These are phyloP conservation scores for Ophion costatus DNA, from an alignment of 2,888 invertebrate species.

Conservation along the genomic window DNA sequence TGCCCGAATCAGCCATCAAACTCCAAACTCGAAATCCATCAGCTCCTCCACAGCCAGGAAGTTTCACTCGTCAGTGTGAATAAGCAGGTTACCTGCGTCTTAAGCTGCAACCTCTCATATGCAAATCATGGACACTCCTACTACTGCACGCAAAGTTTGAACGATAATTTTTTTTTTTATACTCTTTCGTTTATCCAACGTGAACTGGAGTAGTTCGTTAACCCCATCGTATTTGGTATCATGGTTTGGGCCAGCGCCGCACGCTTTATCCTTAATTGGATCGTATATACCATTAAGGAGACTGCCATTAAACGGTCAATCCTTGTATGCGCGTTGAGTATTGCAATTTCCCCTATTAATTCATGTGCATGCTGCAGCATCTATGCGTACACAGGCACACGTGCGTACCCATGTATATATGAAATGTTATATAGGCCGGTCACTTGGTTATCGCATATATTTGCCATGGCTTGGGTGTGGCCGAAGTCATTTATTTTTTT, in stretches of 20 bases:
- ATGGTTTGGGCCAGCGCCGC: constrained; percentile 50
- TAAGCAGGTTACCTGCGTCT: no score
- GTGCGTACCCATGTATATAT: neutral
- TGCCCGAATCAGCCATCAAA: no score
- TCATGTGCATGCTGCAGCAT: constrained; percentile 4
- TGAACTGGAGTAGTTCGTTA: neutral
- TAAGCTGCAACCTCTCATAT: no score
- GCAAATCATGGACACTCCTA: no score
- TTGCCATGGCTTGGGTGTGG: constrained; percentile 63
- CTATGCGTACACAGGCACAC: neutral
- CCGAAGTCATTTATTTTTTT: constrained; percentile 48
- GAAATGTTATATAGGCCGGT: constrained; percentile 29
- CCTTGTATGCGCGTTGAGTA: no score
- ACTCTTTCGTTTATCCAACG: neutral
- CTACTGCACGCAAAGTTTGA: no score
- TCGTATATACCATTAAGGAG: constrained; percentile 67
- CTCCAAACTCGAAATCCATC: no score
- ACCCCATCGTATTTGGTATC: constrained; percentile 52
- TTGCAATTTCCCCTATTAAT: constrained; percentile 29
- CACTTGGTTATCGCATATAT: constrained; percentile 40
- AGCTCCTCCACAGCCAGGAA: no score
- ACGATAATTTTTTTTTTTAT: no score
- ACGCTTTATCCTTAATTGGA: constrained; percentile 74
- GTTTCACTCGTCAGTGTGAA: no score
- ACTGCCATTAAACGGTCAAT: constrained; percentile 3